phyloP scores from a whole-genome alignment of 64 coral and sea anemone species.

The Dendronephthya gigantea region DNA sequence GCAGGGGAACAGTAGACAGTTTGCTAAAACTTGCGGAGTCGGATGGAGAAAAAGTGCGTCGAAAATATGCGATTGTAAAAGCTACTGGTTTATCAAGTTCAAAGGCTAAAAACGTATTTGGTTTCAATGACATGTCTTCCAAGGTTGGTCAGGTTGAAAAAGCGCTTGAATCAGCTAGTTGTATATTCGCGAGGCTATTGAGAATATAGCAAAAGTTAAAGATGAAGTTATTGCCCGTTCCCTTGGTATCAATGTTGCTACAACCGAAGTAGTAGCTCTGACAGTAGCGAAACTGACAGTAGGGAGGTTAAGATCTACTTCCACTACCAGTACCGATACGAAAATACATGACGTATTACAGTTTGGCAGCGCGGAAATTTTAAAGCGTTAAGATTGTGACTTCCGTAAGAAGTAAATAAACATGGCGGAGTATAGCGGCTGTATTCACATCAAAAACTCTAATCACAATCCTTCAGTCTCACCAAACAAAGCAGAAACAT shows the following conservation, averaged over 20 bases:
- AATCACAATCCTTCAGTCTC: too few species aligned
- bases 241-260: background rate
- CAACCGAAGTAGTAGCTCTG: background rate
- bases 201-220: background rate
- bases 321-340: too few species aligned
- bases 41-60: background rate
- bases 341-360: too few species aligned
- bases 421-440: too few species aligned
- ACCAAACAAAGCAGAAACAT: too few species aligned
- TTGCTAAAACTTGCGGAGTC: conserved; percentile 24
- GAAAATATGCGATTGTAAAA: background rate
- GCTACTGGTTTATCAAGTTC: background rate
- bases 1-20: background rate
- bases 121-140: background rate
- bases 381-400: too few species aligned
- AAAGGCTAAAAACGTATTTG: background rate
- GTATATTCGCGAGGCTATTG: background rate
- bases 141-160: background rate
- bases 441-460: too few species aligned
- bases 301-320: too few species aligned
- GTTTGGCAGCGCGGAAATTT: too few species aligned
- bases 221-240: background rate
- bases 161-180: background rate
- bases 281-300: background rate
- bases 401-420: too few species aligned